These are phyloP conservation scores for Eutrigla gurnardus DNA, from an alignment of 2,797 vertebrate genomes.

Conservation along the genomic window DNA sequence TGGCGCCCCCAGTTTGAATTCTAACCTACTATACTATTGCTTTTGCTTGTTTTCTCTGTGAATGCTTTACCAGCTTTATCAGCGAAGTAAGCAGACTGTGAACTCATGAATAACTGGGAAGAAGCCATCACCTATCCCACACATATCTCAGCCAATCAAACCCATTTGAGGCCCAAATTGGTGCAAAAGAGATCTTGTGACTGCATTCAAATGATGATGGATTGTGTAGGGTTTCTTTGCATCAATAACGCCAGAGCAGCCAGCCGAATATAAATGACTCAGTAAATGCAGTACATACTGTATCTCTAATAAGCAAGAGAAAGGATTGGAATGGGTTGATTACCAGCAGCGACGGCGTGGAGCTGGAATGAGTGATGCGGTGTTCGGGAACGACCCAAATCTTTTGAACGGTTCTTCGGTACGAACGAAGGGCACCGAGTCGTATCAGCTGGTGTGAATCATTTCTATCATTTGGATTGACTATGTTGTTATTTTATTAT, in stretches of 20 bases:
- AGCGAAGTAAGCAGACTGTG: conserved; percentile 27
- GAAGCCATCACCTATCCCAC: conserved; percentile 42
- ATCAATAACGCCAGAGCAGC: conserved; percentile 45
- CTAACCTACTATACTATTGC: neutral
- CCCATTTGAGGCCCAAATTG: conserved; percentile 52
- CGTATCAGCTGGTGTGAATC: neutral
- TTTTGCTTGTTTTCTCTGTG: conserved; percentile 13
- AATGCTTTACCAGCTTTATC: conserved; percentile 7
- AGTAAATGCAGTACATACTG: conserved; percentile 21
- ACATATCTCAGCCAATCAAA: conserved; percentile 60
- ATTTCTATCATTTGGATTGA: too few species aligned
- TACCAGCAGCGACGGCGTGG: neutral
- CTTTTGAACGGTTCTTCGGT: neutral
- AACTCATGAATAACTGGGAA: conserved; percentile 51
- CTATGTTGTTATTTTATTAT: too few species aligned
- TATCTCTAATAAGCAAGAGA: conserved; percentile 23
- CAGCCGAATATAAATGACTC: conserved; percentile 49
- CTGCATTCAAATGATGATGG: conserved; percentile 69
- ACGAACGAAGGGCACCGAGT: neutral
- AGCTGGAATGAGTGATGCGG: neutral
- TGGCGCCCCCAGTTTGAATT: neutral
- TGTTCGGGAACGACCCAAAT: neutral
- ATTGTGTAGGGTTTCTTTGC: conserved; percentile 53
- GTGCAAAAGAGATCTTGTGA: conserved; percentile 54
- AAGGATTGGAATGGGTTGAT: conserved; percentile 23